These are phyloP conservation scores for Odobenus rosmarus DNA, from an alignment of 2,113 vertebrate genomes.

Conservation along the genomic window DNA sequence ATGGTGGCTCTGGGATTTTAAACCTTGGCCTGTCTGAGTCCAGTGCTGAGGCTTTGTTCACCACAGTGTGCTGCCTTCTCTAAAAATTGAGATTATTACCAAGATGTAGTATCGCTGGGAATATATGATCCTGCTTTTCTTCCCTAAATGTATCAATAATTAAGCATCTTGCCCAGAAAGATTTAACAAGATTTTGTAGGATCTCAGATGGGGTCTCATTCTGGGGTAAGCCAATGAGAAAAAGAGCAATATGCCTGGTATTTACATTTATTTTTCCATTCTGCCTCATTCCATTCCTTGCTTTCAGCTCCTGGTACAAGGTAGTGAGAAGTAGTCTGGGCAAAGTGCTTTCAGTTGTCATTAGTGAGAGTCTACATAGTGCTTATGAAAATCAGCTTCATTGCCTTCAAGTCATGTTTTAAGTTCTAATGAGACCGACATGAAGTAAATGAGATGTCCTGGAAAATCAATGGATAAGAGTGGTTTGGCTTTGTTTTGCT, in stretches of 20 bases:
- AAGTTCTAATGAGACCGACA: neutral
- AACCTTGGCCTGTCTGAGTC: neutral
- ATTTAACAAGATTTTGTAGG: neutral
- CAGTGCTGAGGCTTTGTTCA: neutral
- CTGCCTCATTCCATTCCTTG: neutral
- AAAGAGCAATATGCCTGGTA: neutral
- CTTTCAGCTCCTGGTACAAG: neutral
- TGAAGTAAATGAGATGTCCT: neutral
- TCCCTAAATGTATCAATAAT: neutral
- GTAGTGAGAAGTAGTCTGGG: neutral
- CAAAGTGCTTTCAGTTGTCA: neutral
- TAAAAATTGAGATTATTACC: neutral
- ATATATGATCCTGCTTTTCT: neutral
- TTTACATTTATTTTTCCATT: conserved; percentile 14
- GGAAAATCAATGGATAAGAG: neutral
- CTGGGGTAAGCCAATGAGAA: neutral
- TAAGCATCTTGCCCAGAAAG: neutral
- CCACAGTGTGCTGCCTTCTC: neutral
- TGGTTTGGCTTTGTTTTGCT: neutral
- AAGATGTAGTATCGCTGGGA: neutral
- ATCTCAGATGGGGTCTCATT: neutral
- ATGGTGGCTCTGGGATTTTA: neutral
- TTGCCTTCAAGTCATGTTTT: conserved; percentile 34
- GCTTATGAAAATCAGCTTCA: neutral
- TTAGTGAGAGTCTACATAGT: neutral